Base-by-base conservation (phyloP, 2,113 vertebrate genomes). In the Coreoperca whiteheadi region DNA sequence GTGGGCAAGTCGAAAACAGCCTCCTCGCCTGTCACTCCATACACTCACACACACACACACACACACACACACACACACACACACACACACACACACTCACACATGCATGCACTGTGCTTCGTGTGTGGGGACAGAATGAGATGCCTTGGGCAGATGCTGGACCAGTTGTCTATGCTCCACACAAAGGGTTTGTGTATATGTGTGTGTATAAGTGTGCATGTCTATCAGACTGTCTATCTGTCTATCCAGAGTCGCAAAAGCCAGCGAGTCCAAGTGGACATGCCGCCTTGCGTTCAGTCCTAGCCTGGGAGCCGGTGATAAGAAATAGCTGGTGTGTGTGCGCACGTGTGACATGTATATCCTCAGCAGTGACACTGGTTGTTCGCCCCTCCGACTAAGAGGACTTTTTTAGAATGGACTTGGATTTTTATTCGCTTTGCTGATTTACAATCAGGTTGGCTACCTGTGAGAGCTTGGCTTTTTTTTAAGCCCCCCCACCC, bases 221-320 rank as follows among this genome's bases (percentile, higher is more conserved):
- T 77, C 56, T 87, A 18, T 81, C 54, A 56, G 81, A 54, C 74
- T 84, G 79, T 79, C 60, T 61, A 59, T 77, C 69, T 74, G 61
- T 82, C 74, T 74, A 37, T 79, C 73, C 65, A 50, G 34, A 54
- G 70, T 53, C 32, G 65, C 72, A 65, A 87, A 86, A 88, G 88
- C 84, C 87, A 72, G 87, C 37, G 72, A 87, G 83, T 84, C 87
- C 78, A 28, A 87, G 88, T 80, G 91, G 91, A 93, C 90, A 93
- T 82, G 91, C 86, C 50, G 87, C 80, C 83, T 82, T 81, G 89
- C 77, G 57, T 91, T 90, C 81, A 89, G 85, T 86, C 79, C 85
- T 85, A 84, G 91, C 91, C 93, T 95, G 95, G 87, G 77, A 86
- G 85, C 82, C 77, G 68, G 81, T 75, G 94, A 95, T 96, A 95